Percentiles rank a stretch among this genome's conserved stretches.
Evolutionary conservation across 64 coral and sea anemone genomes (phyloP).

Genomic region (Actinia equina): DNA sequence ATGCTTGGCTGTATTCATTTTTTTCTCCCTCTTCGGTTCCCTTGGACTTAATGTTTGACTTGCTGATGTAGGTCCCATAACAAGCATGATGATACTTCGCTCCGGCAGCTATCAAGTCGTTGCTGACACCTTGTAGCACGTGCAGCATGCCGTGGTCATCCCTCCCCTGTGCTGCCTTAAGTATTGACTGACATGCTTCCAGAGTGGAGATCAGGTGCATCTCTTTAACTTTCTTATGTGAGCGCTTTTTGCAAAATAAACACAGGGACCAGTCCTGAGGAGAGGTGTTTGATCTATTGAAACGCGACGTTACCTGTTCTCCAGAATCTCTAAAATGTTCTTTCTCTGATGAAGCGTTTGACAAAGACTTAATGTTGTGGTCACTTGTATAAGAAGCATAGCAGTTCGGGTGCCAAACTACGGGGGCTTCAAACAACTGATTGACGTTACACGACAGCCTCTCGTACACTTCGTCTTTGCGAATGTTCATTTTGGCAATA

Average conservation of each 20-base stretch:
- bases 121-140: background rate
- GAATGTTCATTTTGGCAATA: slow-evolving; percentile 35
- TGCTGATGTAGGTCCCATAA: background rate
- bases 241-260: background rate
- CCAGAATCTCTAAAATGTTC: background rate
- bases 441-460: background rate
- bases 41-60: background rate
- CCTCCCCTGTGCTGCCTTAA: background rate
- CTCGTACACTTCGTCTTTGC: slow-evolving; percentile 36
- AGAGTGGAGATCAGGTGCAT: background rate
- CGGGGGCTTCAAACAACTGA: slow-evolving; percentile 22
- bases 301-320: background rate
- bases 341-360: background rate
- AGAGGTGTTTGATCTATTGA: background rate
- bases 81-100: slow-evolving; percentile 47
- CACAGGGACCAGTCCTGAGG: background rate
- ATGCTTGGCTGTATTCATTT: background rate
- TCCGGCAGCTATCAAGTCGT: slow-evolving; percentile 50
- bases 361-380: slow-evolving; percentile 25
- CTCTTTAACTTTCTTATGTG: background rate
- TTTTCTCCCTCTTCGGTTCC: background rate
- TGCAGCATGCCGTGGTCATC: background rate
- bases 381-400: slow-evolving; percentile 37
- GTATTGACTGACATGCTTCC: background rate
- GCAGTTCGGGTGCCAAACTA: slow-evolving; percentile 44